Evolutionary conservation across 1,140 invertebrate genomes (phyloP).

Genomic region (Triops cancriformis): DNA sequence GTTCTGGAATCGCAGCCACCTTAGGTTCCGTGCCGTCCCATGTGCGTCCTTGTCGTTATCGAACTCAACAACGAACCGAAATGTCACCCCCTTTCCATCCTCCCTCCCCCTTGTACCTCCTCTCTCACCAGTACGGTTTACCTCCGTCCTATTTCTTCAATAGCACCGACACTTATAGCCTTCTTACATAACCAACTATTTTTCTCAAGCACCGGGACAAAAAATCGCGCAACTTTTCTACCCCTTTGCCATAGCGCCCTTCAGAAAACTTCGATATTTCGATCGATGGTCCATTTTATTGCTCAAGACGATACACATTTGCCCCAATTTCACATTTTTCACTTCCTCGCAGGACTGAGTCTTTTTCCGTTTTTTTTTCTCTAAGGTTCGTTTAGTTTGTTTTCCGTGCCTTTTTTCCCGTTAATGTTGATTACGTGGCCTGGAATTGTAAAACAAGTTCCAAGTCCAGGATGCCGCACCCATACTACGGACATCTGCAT

Average conservation of each 20-base stretch:
- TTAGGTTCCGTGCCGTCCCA: background rate
- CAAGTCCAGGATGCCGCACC: background rate
- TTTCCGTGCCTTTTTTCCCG: background rate
- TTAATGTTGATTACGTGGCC: background rate
- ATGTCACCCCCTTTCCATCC: too few relatives aligned
- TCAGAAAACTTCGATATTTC: background rate
- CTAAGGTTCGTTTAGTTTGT: too few relatives aligned
- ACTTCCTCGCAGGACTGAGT: too few relatives aligned
- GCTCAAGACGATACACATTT: too few relatives aligned
- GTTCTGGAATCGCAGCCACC: background rate
- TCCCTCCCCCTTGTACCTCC: too few relatives aligned
- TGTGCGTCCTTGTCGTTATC: slow-evolving; percentile 2
- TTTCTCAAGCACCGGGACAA: background rate
- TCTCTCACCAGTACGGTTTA: background rate
- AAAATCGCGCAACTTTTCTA: background rate
- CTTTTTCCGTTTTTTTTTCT: too few relatives aligned
- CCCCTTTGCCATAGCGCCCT: background rate
- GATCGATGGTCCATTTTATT: too few relatives aligned
- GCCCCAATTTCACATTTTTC: too few relatives aligned
- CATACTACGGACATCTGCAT: background rate
- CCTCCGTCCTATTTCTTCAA: background rate
- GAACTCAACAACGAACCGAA: background rate
- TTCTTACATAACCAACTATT: background rate
- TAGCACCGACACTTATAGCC: background rate
- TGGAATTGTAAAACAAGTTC: background rate